These are phyloP conservation scores for Amblyopsis rosae DNA, from an alignment of 2,113 vertebrate species.

Conservation along the genomic window DNA sequence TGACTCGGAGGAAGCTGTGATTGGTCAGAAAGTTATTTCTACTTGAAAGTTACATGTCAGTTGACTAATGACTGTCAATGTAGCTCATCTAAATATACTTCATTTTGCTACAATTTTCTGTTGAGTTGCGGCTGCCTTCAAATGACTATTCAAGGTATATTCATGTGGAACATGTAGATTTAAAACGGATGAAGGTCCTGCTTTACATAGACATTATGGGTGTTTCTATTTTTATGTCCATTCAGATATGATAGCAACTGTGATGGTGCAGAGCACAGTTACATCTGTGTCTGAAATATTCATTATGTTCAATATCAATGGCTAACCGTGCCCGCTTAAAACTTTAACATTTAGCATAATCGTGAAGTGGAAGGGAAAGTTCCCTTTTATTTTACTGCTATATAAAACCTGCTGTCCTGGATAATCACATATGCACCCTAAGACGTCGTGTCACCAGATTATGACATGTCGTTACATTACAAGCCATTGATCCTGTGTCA, in stretches of 20 bases:
- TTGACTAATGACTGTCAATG: slow-evolving; percentile 49
- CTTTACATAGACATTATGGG: slow-evolving; percentile 22
- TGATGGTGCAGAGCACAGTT: slow-evolving; percentile 17
- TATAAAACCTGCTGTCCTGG: slow-evolving; percentile 26
- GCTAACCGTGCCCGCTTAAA: too few species aligned
- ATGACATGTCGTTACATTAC: slow-evolving; percentile 12
- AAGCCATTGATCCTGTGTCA: slow-evolving; percentile 31
- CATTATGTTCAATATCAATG: slow-evolving; percentile 41
- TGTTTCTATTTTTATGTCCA: slow-evolving; percentile 20
- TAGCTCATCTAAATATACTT: slow-evolving; percentile 43
- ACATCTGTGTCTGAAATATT: slow-evolving; percentile 41
- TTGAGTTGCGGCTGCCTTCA: slow-evolving; percentile 34
- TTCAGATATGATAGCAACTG: slow-evolving; percentile 21
- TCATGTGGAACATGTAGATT: slow-evolving; percentile 50
- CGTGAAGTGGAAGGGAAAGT: slow-evolving; percentile 10
- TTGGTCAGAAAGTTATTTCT: slow-evolving; percentile 48
- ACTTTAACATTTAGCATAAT: slow-evolving; percentile 13
- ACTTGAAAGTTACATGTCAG: slow-evolving; percentile 33
- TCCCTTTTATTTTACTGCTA: neutral
- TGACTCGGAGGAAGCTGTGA: slow-evolving; percentile 34
- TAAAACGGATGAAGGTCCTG: slow-evolving; percentile 40
- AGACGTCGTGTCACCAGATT: slow-evolving; percentile 2
- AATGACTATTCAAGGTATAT: slow-evolving; percentile 35
- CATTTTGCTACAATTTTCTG: slow-evolving; percentile 33
- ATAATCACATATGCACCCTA: slow-evolving; percentile 17